These are phyloP conservation scores for Papilio dardanus DNA, from an alignment of 1,140 invertebrate species.

Conservation along the genomic window DNA sequence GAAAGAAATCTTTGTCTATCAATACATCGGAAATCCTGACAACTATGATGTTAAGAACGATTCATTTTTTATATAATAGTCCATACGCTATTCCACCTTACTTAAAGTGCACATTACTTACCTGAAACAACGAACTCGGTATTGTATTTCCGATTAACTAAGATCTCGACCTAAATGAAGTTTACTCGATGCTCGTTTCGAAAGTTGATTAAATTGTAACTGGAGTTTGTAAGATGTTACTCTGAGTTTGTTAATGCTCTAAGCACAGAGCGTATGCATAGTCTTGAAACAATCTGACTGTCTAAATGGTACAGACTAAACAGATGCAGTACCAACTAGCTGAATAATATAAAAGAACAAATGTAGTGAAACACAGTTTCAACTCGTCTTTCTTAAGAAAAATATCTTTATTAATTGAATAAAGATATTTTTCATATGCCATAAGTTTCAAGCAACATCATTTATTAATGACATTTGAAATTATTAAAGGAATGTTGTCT, in stretches of 20 bases:
- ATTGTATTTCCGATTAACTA: constrained; percentile 18
- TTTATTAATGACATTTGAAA: too few species aligned
- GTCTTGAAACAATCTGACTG: not conserved
- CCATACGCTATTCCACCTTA: not conserved
- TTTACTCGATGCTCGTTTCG: constrained; percentile 4
- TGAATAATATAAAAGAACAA: not conserved
- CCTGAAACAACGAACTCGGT: not conserved
- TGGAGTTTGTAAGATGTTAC: not conserved
- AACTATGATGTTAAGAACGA: too few species aligned
- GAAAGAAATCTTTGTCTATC: too few species aligned
- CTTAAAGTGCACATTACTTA: not conserved
- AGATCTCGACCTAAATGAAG: constrained; percentile 13
- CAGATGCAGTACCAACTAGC: not conserved
- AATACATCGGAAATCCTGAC: too few species aligned
- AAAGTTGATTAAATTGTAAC: constrained; percentile 19
- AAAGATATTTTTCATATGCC: too few species aligned
- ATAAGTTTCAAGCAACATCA: too few species aligned
- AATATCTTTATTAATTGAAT: too few species aligned
- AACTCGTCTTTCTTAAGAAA: too few species aligned
- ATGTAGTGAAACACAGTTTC: too few species aligned
- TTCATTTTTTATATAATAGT: too few species aligned
- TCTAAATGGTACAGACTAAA: not conserved
- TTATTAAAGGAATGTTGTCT: too few species aligned
- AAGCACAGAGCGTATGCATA: not conserved
- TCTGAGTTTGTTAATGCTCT: not conserved